Base-by-base conservation (phyloP, 2,888 invertebrate species). In the Andrena trimmerana region DNA sequence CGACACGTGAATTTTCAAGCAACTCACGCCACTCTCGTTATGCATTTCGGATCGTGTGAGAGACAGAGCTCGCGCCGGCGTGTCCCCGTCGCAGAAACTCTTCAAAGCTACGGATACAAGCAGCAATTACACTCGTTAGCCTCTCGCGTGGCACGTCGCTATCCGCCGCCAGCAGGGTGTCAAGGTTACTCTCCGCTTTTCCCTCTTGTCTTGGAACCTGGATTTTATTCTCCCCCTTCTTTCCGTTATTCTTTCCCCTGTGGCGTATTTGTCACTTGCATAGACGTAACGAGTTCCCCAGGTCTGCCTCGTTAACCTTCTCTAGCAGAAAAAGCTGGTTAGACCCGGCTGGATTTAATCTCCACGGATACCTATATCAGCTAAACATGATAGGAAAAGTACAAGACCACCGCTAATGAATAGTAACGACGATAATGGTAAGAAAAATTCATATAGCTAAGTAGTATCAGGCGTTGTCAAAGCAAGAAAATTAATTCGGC, bases 81-180 rank as follows among this genome's bases (percentile, higher is more conserved):
- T 27, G 29, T 59, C 13, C 60, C 31, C 20, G 29, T 27, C 36
- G n/a, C 48, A n/a, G 36, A 4, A 29, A 73, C 65, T 54, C 33
- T 66, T 20, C 33, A 42, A 27, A 54, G 59, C 27, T 42, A 52
- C 59, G 42, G 52, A 20, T 66, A 48, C 60, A 27, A 5, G 60
- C 36, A 31, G 27, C 71, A 71, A 78, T 83, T 83, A 82, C 54
- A 68, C 73, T 77, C 31, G 66, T 73, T 77, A 66, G 20, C 48
- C 67, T 60, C 66, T 60, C 62, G 59, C 69, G 31, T 31, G 78
- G 54, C 27, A 65, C 29, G 16, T 42, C 20, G 33, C 59, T 29
- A 29, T 60, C 68, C 24, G 62, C 71, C 71, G 13, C n/a, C 4
- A 27, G 71, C 62, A n/a, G 48, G 50, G 29, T 75, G 82, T 69